These are phyloP conservation scores for Lycophotia porphyrea DNA, from an alignment of 2,888 invertebrate species.

Conservation along the genomic window DNA sequence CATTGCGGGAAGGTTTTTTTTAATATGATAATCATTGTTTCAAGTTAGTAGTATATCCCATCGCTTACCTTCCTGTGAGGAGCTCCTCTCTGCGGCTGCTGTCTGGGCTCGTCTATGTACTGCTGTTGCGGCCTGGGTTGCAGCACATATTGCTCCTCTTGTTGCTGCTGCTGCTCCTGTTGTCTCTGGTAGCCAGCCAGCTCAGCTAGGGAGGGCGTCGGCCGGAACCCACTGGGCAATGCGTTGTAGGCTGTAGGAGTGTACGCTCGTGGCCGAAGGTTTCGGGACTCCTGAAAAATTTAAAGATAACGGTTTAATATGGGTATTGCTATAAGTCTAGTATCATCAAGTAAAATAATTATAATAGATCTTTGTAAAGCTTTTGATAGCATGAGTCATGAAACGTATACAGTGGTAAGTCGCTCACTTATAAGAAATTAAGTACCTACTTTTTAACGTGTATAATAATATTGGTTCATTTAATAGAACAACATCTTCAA, in stretches of 20 bases:
- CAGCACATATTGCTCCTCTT: constrained; percentile 76
- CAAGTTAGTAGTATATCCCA: not conserved
- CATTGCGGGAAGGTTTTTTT: not conserved
- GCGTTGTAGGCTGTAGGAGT: constrained; percentile 82
- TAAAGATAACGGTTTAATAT: not conserved
- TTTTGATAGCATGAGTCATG: not conserved
- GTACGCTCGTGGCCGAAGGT: constrained; percentile 87
- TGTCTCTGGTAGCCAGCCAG: constrained; percentile 86
- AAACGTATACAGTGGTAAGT: not conserved
- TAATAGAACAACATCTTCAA: not conserved
- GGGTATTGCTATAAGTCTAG: not conserved
- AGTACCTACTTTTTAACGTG: not conserved
- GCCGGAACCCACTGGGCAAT: constrained; percentile 85
- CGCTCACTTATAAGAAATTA: not conserved
- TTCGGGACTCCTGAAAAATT: constrained; percentile 84
- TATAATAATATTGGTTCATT: not conserved
- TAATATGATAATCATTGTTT: not conserved
- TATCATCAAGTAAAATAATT: not conserved
- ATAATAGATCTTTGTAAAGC: not conserved
- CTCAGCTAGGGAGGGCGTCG: constrained; percentile 86
- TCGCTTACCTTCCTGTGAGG: constrained; percentile 80
- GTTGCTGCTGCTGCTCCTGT: constrained; percentile 67
- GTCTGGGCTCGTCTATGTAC: constrained; percentile 92
- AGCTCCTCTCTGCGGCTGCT: constrained; percentile 76
- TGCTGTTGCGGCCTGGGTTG: constrained; percentile 77